These are phyloP conservation scores for Tenebrosternarchus preto DNA, from an alignment of 2,113 vertebrate genomes.

Conservation along the genomic window DNA sequence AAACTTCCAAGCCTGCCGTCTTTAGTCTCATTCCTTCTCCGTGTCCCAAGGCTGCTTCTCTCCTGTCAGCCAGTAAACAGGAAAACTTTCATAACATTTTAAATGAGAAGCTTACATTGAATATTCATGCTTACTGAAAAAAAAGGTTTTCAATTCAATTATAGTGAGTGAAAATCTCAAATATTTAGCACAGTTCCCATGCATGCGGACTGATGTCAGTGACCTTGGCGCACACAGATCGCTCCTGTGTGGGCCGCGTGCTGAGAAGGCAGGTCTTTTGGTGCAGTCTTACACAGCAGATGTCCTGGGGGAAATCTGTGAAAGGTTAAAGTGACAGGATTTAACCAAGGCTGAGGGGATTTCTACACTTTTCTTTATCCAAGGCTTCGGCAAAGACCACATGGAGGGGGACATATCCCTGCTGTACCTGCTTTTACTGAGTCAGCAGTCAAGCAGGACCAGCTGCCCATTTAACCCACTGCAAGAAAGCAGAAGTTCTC, in stretches of 20 bases:
- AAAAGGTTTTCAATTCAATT: neutral
- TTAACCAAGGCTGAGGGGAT: slow-evolving; percentile 29
- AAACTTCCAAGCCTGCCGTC: neutral
- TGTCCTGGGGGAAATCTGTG: slow-evolving; percentile 37
- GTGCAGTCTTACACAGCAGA: slow-evolving; percentile 10
- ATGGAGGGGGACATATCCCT: slow-evolving; percentile 4
- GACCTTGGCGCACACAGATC: slow-evolving; percentile 5
- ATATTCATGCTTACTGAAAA: neutral
- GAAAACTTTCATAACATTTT: neutral
- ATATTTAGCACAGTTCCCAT: neutral
- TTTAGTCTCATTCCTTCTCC: neutral
- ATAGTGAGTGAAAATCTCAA: neutral
- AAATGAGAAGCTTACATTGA: neutral
- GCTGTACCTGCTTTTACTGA: slow-evolving; percentile 24
- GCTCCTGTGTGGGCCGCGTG: neutral
- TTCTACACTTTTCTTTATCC: slow-evolving; percentile 31
- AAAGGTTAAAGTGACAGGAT: slow-evolving; percentile 47
- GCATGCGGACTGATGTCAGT: neutral
- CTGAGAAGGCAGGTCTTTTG: slow-evolving; percentile 4
- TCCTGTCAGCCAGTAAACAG: neutral
- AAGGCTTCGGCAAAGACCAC: slow-evolving; percentile 31
- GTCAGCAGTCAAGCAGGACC: slow-evolving; percentile 1
- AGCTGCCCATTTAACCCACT: slow-evolving; percentile 12
- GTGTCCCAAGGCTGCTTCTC: neutral
- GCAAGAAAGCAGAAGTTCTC: neutral